Evolutionary conservation across 2,888 invertebrate genomes (phyloP), one percentile per base, ranked within the genome.

Genomic region (Patella caerulea): DNA sequence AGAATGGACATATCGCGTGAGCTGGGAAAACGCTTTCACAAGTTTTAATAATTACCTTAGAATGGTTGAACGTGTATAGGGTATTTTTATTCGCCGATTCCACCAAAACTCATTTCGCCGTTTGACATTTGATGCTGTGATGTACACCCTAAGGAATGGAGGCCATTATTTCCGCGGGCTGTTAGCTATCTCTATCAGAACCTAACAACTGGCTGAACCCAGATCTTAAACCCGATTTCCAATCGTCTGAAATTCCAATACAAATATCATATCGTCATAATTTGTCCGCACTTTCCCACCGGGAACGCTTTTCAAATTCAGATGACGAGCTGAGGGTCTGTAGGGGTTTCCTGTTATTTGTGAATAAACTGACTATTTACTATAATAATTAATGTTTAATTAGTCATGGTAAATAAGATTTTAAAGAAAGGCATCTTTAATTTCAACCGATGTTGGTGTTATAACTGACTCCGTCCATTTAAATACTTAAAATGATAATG

Each of bases 31-130:
- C 65, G 65, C 7, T 19, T 65, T 65, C 65, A 65, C 65, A 65
- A n/a, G 7, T 19, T 65, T 19, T 19, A 65, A 65, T 65, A 65
- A 65, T 65, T 19, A 19, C 19, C 15, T 65, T 65, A 19, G 65
- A 65, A 65, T 65, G 15, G 19, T 65, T n/a, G n/a, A 19, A 19
- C 65, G 19, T 19, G 65, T 19, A 65, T 19, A 12, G 15, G 19
- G 65, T 19, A 65, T 65, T 65, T 65, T 19, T 19, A 65, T 65
- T 65, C 65, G 19, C 19, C 19, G 19, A 19, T 19, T 65, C 65
- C 17, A 65, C 65, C 65, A 65, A 65, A 65, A 65, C n/a, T 65
- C 65, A 65, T 65, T 65, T 65, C 65, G 65, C n/a, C 65, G 19
- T 19, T 65, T 65, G 65, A 19, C 65, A 65, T 65, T 65, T 65